phyloP scores from a whole-genome alignment of 2,113 vertebrate genomes.

The Sisor rabdophorus region DNA sequence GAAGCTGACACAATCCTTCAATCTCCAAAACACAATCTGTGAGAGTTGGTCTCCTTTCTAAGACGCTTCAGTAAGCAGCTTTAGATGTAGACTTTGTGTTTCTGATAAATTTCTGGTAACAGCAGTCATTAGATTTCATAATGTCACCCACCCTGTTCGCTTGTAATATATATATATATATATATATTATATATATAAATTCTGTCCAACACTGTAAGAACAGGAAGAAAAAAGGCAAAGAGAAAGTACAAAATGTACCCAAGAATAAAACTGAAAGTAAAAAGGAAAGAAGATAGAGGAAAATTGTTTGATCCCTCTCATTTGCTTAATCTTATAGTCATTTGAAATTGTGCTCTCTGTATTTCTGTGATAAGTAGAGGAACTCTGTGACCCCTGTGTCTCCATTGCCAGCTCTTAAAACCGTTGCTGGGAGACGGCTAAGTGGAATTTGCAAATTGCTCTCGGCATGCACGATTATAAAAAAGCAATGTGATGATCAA shows the following conservation, averaged over 20 bases:
- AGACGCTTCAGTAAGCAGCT: background rate
- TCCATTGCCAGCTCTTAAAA: slow-evolving; percentile 20
- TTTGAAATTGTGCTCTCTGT: slow-evolving; percentile 27
- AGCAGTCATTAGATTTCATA: background rate
- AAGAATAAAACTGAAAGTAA: background rate
- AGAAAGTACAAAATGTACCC: background rate
- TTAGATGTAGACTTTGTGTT: background rate
- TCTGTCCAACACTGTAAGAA: background rate
- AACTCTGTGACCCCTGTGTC: slow-evolving; percentile 15
- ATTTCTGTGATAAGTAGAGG: slow-evolving; percentile 19
- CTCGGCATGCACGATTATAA: background rate
- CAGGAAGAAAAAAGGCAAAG: background rate
- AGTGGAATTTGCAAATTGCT: background rate
- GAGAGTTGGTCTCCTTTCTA: background rate
- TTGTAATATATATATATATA: background rate
- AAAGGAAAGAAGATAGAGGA: background rate
- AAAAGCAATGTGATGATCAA: background rate
- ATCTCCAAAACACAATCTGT: background rate
- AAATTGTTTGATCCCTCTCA: slow-evolving; percentile 27
- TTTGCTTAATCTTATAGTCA: slow-evolving; percentile 24
- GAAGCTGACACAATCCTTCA: background rate
- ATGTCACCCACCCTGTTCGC: background rate
- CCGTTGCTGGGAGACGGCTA: slow-evolving; percentile 12
- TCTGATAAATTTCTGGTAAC: background rate
- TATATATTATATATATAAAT: background rate